These are phyloP conservation scores for Toxostoma redivivum DNA, from an alignment of 2,113 vertebrate genomes.

Conservation along the genomic window DNA sequence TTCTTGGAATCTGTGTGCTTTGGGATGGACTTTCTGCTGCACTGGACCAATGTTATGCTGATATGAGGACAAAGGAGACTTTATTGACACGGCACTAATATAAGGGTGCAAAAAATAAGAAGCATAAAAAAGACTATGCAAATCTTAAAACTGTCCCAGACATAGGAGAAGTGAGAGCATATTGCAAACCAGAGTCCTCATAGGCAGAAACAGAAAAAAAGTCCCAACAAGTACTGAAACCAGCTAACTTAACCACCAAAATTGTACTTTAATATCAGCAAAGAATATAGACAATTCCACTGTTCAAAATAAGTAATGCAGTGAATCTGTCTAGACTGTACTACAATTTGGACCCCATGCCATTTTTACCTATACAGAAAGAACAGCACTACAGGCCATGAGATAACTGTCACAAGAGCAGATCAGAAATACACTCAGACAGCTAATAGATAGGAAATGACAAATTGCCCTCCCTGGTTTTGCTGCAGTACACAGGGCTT, in stretches of 20 bases:
- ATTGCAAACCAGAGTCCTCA: not conserved
- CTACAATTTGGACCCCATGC: not conserved
- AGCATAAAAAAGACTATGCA: not conserved
- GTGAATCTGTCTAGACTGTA: not conserved
- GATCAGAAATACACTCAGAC: not conserved
- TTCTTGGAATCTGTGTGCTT: not conserved
- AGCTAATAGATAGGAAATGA: not conserved
- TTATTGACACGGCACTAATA: not conserved
- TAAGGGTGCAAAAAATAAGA: not conserved
- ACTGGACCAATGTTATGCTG: not conserved
- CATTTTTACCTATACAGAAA: not conserved
- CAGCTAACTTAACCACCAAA: not conserved
- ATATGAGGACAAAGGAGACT: not conserved
- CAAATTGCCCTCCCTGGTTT: not conserved
- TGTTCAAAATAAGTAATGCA: not conserved
- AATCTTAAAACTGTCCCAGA: not conserved
- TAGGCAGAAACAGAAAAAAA: not conserved
- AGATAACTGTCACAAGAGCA: not conserved
- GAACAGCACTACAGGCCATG: not conserved
- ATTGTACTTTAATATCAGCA: not conserved
- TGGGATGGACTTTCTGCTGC: not conserved
- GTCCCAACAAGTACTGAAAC: not conserved
- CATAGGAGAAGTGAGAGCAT: not conserved
- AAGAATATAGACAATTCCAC: not conserved
- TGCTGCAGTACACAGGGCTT: not conserved